Evolutionary conservation across 2,888 invertebrate species (phyloP).

Genomic region (Vesta saturnalis): DNA sequence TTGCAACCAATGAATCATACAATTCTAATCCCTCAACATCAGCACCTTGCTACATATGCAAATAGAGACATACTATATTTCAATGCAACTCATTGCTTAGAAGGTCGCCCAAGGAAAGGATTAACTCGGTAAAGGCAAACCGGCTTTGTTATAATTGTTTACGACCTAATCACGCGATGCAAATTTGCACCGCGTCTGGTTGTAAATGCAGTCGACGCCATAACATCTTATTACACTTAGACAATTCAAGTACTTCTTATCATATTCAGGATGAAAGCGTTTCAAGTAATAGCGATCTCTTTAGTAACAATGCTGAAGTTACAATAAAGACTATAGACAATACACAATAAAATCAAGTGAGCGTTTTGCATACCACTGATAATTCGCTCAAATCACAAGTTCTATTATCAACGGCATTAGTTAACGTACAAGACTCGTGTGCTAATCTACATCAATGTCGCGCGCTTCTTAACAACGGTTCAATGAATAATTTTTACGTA

Average conservation of each 20-base stretch:
- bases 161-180: constrained; percentile 24
- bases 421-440: constrained; percentile 1
- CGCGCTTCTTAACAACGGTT: constrained; percentile 35
- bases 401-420: constrained; percentile 17
- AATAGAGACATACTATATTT: neutral
- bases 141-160: constrained; percentile 34
- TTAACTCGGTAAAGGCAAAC: neutral
- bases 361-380: constrained; percentile 4
- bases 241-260: neutral
- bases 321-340: neutral
- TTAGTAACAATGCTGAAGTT: constrained; percentile 3
- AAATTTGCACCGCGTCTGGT: constrained; percentile 21
- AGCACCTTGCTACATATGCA: neutral
- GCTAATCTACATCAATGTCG: constrained; percentile 7
- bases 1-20: neutral
- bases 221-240: constrained; percentile 32
- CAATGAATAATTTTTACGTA: constrained; percentile 28
- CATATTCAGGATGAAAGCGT: neutral
- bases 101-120: neutral
- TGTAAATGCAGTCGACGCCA: constrained; percentile 32
- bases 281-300: neutral
- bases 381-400: constrained; percentile 16
- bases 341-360: neutral
- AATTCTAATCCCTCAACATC: constrained; percentile 1
- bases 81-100: neutral